These are phyloP conservation scores for Leptinotarsa undecemlineata DNA, from an alignment of 1,140 invertebrate species.

Conservation along the genomic window DNA sequence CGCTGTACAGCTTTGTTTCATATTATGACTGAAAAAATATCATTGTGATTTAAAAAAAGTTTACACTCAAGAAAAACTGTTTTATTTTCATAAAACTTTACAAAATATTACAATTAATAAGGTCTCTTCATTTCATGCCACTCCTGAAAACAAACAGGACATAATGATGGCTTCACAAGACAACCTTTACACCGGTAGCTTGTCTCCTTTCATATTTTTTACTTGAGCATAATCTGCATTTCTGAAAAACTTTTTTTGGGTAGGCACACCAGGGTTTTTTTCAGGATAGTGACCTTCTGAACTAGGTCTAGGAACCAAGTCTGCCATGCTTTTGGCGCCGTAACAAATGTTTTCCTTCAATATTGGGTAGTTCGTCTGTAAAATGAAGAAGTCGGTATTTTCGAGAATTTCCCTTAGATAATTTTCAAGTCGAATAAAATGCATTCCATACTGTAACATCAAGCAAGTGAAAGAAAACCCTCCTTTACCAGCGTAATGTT, in stretches of 20 bases:
- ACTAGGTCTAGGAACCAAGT: not conserved
- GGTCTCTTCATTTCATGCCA: not conserved
- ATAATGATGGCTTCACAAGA: not conserved
- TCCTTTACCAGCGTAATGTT: not conserved
- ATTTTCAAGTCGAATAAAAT: not conserved
- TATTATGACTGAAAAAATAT: not conserved
- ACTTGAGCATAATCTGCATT: not conserved
- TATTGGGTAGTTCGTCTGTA: too few relatives aligned
- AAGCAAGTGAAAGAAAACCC: not conserved
- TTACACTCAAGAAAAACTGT: not conserved
- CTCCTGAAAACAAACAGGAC: not conserved
- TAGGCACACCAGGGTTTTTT: not conserved
- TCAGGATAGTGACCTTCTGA: constrained; percentile 5
- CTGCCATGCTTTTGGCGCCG: not conserved
- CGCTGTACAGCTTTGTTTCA: not conserved
- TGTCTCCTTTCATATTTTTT: too few relatives aligned
- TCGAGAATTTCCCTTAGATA: too few relatives aligned
- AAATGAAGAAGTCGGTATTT: too few relatives aligned
- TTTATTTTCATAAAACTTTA: not conserved
- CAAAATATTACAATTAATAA: not conserved
- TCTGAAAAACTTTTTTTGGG: not conserved
- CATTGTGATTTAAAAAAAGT: not conserved
- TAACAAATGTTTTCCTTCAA: too few relatives aligned
- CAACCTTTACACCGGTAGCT: too few relatives aligned
- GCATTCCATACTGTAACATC: not conserved